Evolutionary conservation across 2,797 vertebrate genomes (phyloP), one percentile per base, ranked within the genome.

Genomic region (Nothura maculosa): DNA sequence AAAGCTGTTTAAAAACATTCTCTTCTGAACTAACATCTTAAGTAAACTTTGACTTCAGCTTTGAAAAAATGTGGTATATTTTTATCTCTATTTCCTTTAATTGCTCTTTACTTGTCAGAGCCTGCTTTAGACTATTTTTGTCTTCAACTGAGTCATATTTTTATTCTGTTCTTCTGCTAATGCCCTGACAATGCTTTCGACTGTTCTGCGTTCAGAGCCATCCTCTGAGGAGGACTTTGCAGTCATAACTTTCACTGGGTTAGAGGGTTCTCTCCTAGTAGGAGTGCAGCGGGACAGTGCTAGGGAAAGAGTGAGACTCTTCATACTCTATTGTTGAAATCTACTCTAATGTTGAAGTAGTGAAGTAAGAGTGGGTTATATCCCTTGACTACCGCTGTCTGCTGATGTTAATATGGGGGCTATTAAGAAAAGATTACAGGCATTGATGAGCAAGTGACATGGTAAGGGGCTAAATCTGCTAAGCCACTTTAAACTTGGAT

Each of bases 101-200:
- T 92, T 89, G 87, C 34, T 70, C 38, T 85, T 92, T 73, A 85
- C 28, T 90, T 93, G 81, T 72, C 81, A 90, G 15, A 81, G 81
- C 24, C 42, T 92, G 60, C 60, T 43, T 20, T 27, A 69, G 19
- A 9, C 91, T 92, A 94, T 95, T 95, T 96, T 89, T 85, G 42
- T 89, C 55, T 93, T 81, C 76, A 75, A 11, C 63, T 77, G 81
- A 93, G 67, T 95, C 94, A 89, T 69, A 76, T 52, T 90, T 79
- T 93, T 84, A 81, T 93, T 86, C 58, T 36, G 42, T 2, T 72
- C 78, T 88, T 95, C 55, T 84, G 73, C 73, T 82, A 69, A 30
- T 52, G 67, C 34, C 34, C 12, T 42, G 34, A 38, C 48, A 40
- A 89, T 81, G n/a, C 75, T 77, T 88, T 88, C 78, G 58, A 57